phyloP scores from a whole-genome alignment of 2,888 invertebrate genomes.

The Tryphoninae sp. region DNA sequence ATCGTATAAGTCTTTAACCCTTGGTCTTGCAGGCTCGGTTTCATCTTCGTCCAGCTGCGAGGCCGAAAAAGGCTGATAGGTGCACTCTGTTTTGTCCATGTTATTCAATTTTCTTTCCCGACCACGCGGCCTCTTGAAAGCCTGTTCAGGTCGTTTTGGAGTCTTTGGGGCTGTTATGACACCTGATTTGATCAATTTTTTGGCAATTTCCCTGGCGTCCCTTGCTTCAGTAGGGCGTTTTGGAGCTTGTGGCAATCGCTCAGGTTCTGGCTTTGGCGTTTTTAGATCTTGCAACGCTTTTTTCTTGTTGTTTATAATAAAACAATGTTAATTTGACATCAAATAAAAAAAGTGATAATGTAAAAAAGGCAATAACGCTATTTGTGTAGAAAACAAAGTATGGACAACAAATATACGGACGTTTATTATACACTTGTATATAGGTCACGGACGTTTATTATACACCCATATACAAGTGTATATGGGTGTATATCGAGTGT shows the following conservation, averaged over 20 bases:
- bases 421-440: too few relatives aligned
- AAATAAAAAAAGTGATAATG: background rate
- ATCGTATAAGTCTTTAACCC: constrained; percentile 87
- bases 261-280: constrained; percentile 94
- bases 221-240: constrained; percentile 94
- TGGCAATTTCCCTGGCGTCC: constrained; percentile 96
- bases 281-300: constrained; percentile 90
- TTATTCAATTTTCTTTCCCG: constrained; percentile 89
- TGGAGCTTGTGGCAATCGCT: constrained; percentile 88
- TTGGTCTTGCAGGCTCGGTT: constrained; percentile 84
- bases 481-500: too few relatives aligned
- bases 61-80: constrained; percentile 96
- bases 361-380: background rate
- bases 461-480: too few relatives aligned
- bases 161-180: constrained; percentile 93
- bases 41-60: constrained; percentile 90
- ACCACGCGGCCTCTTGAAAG: constrained; percentile 94
- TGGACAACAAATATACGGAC: too few relatives aligned
- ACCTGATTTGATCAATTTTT: constrained; percentile 96
- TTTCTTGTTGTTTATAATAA: constrained; percentile 83
- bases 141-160: constrained; percentile 93
- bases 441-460: too few relatives aligned
- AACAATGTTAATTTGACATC: background rate
- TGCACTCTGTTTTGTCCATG: constrained; percentile 89
- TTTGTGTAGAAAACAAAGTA: too few relatives aligned